Evolutionary conservation across 1,140 invertebrate species (phyloP).

Genomic region (Polypedilum pembai): DNA sequence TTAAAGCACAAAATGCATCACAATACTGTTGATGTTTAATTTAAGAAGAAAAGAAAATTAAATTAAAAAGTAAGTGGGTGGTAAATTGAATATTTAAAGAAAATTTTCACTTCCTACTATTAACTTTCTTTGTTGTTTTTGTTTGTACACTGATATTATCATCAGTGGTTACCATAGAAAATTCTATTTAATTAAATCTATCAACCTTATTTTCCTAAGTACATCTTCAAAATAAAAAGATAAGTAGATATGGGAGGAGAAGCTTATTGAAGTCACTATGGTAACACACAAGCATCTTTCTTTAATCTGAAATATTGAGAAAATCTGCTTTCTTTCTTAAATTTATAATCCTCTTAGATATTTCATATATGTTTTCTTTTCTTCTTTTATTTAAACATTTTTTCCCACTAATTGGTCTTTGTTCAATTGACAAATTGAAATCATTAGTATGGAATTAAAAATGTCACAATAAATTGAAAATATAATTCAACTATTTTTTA

Average conservation of each 20-base stretch:
- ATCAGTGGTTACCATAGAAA: not conserved
- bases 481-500: not conserved
- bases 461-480: not conserved
- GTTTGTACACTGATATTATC: not conserved
- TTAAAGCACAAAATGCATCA: not conserved
- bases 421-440: not conserved
- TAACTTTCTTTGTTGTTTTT: not conserved
- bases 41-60: not conserved
- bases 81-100: not conserved
- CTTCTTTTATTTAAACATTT: not conserved
- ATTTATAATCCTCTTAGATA: not conserved
- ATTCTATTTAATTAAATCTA: not conserved
- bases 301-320: not conserved
- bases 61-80: not conserved
- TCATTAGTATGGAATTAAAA: not conserved
- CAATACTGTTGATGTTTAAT: not conserved
- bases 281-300: not conserved
- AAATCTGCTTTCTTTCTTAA: not conserved
- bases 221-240: not conserved
- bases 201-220: not conserved
- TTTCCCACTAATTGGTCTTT: not conserved
- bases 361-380: not conserved
- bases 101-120: not conserved
- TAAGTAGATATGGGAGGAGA: not conserved
- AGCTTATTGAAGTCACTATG: not conserved